phyloP scores from a whole-genome alignment of 2,113 vertebrate species.

The Bothrops jararaca region DNA sequence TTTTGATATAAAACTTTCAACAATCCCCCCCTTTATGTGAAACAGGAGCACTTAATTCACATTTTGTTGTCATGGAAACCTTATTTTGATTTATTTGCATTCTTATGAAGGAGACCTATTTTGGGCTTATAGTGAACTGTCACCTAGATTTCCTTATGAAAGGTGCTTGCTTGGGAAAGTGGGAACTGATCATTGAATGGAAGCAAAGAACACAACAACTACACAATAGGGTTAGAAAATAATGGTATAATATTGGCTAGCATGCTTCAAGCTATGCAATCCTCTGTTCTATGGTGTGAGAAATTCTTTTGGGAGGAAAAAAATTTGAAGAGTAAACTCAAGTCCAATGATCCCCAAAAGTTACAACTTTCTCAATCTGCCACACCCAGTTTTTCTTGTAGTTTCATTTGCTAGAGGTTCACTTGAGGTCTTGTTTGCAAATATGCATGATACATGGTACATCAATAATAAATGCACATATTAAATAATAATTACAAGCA shows the following conservation, averaged over 20 bases:
- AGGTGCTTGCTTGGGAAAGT: neutral
- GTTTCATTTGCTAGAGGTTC: neutral
- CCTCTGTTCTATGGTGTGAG: neutral
- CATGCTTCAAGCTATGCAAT: neutral
- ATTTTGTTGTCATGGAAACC: neutral
- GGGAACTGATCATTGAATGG: neutral
- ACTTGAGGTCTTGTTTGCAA: neutral
- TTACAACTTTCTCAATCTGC: neutral
- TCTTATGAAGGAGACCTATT: neutral
- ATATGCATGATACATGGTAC: neutral
- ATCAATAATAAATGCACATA: neutral
- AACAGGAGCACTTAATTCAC: neutral
- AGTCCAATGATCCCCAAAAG: neutral
- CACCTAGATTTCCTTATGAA: neutral
- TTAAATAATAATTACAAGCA: neutral
- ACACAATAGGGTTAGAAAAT: neutral
- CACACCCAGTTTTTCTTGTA: neutral
- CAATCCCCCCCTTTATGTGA: neutral
- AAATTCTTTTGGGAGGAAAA: neutral
- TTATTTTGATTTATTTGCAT: neutral
- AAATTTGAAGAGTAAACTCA: neutral
- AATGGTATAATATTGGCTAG: neutral
- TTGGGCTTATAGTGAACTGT: too few species aligned
- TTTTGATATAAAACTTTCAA: neutral
- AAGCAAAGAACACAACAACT: neutral